phyloP scores from a whole-genome alignment of 1,140 invertebrate genomes.

The Lanistes nyassanus region DNA sequence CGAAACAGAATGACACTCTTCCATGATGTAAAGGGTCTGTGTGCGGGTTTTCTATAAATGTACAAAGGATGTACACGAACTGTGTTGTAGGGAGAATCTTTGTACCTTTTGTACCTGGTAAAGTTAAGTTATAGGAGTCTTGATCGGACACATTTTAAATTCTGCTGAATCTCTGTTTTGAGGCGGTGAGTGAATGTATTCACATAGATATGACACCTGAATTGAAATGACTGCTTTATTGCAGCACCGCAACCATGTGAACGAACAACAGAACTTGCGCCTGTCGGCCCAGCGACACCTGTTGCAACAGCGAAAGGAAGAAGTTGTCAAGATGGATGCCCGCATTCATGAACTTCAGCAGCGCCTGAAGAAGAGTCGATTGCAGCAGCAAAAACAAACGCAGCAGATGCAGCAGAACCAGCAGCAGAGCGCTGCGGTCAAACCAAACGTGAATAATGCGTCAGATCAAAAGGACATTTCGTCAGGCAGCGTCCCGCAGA shows the following conservation, averaged over 20 bases:
- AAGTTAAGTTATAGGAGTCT: too few relatives aligned
- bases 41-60: too few relatives aligned
- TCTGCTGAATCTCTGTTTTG: not conserved
- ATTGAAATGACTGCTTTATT: not conserved
- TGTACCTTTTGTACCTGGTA: not conserved
- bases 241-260: constrained; percentile 94
- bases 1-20: too few relatives aligned
- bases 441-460: constrained; percentile 28
- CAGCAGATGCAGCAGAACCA: constrained; percentile 74
- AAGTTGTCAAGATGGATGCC: constrained; percentile 90
- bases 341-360: constrained; percentile 93
- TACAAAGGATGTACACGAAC: too few relatives aligned
- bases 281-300: constrained; percentile 87
- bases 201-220: too few relatives aligned
- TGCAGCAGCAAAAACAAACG: constrained; percentile 77
- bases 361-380: constrained; percentile 76
- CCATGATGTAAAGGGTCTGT: too few relatives aligned
- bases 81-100: not conserved
- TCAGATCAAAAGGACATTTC: not conserved
- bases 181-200: not conserved
- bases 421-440: constrained; percentile 84
- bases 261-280: constrained; percentile 91
- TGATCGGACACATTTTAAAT: too few relatives aligned
- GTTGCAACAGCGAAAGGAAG: constrained; percentile 85
- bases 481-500: not conserved